Conservation (phyloP, 1,140 invertebrate species). For the Aleiodes sp. region DNA sequence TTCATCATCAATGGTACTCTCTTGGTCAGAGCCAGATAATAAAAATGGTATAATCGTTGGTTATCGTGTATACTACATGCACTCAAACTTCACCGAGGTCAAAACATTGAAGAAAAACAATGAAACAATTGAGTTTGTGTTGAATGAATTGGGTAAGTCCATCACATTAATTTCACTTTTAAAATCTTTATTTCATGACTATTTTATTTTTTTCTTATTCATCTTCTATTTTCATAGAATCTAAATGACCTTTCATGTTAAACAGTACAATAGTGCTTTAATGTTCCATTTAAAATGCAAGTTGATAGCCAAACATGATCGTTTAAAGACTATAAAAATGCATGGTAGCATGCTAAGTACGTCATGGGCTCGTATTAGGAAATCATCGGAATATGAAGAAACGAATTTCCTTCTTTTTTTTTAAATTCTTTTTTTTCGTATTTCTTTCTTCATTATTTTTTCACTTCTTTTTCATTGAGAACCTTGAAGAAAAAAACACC, state of each 20-base stretch:
- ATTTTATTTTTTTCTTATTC: conserved; percentile 8
- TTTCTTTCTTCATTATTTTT: not conserved
- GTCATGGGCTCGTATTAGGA: too few species aligned
- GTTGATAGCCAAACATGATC: too few species aligned
- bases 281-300: too few species aligned
- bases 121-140: conserved; percentile 66
- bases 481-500: too few species aligned
- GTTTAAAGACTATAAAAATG: not conserved
- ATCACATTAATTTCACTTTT: too few species aligned
- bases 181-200: conserved; percentile 29
- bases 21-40: conserved; percentile 79
- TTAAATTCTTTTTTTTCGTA: too few species aligned
- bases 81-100: conserved; percentile 74
- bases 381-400: too few species aligned
- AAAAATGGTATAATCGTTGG: conserved; percentile 77
- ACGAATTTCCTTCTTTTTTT: too few species aligned
- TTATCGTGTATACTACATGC: conserved; percentile 77
- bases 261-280: too few species aligned
- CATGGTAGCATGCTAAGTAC: too few species aligned
- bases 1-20: conserved; percentile 79
- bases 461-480: too few species aligned
- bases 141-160: conserved; percentile 75
- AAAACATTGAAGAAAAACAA: conserved; percentile 68
- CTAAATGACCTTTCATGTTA: too few species aligned
- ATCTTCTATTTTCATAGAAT: not conserved